These are phyloP conservation scores for Pelodiscus sinensis DNA, from an alignment of 2,113 vertebrate species.

Conservation along the genomic window DNA sequence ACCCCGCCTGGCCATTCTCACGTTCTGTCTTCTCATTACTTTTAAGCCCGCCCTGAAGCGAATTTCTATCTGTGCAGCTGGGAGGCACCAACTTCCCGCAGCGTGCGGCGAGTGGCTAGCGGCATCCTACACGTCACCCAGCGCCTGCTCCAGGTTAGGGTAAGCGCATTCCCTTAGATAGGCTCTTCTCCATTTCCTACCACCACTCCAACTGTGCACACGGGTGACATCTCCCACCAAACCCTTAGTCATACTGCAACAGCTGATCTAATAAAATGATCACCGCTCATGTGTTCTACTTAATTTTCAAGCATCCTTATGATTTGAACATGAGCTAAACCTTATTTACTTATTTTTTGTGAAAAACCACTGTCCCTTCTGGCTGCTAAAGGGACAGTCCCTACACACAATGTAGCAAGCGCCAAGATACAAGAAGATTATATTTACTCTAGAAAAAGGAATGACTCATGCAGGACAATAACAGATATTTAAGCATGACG, in stretches of 20 bases:
- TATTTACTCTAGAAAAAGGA: background rate
- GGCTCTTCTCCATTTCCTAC: background rate
- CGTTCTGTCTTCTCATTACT: background rate
- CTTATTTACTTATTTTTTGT: background rate
- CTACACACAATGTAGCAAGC: rapidly evolving
- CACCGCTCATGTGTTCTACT: rapidly evolving
- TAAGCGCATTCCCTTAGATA: background rate
- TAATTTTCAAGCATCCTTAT: background rate
- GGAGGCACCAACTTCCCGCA: background rate
- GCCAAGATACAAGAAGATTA: background rate
- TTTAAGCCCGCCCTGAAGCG: background rate
- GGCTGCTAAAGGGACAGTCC: background rate
- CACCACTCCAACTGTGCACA: background rate
- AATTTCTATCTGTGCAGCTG: background rate
- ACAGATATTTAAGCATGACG: background rate
- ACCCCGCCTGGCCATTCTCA: too few relatives aligned
- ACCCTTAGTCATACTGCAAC: background rate
- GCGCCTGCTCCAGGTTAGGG: background rate
- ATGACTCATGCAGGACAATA: slow-evolving; percentile 9
- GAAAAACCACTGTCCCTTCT: background rate
- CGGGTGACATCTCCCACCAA: background rate
- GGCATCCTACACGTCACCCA: background rate
- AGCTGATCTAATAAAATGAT: background rate
- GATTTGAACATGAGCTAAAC: rapidly evolving
- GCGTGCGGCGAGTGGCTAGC: background rate